Evolutionary conservation across 2,797 vertebrate species (phyloP).

Genomic region (Artibeus jamaicensis): DNA sequence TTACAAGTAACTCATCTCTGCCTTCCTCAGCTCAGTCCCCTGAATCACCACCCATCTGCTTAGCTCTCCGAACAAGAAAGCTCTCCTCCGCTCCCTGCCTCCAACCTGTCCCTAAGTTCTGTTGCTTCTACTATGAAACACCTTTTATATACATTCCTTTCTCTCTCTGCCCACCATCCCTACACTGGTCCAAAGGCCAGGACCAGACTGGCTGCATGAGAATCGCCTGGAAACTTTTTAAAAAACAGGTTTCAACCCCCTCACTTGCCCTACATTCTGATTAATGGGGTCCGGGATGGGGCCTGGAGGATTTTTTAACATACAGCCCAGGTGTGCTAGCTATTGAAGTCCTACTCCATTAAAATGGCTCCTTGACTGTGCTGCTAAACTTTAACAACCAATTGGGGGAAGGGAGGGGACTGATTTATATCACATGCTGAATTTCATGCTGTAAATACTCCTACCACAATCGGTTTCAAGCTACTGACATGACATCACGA

Average conservation of each 20-base stretch:
- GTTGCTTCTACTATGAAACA: neutral
- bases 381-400: neutral
- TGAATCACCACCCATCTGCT: neutral
- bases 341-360: neutral
- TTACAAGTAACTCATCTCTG: neutral
- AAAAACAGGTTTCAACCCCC: neutral
- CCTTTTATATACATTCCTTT: neutral
- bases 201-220: neutral
- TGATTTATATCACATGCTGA: neutral
- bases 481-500: neutral
- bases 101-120: neutral
- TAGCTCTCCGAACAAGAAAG: neutral
- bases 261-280: neutral
- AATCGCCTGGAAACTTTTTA: neutral
- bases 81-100: neutral
- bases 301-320: neutral
- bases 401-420: no score
- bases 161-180: neutral
- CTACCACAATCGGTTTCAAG: neutral
- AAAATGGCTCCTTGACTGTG: neutral
- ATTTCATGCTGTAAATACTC: neutral
- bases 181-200: neutral
- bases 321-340: neutral
- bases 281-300: neutral
- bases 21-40: neutral